Evolutionary conservation across 1,140 invertebrate species (phyloP), one percentile per base, ranked within the genome.

Genomic region (Drosophila bipectinata): DNA sequence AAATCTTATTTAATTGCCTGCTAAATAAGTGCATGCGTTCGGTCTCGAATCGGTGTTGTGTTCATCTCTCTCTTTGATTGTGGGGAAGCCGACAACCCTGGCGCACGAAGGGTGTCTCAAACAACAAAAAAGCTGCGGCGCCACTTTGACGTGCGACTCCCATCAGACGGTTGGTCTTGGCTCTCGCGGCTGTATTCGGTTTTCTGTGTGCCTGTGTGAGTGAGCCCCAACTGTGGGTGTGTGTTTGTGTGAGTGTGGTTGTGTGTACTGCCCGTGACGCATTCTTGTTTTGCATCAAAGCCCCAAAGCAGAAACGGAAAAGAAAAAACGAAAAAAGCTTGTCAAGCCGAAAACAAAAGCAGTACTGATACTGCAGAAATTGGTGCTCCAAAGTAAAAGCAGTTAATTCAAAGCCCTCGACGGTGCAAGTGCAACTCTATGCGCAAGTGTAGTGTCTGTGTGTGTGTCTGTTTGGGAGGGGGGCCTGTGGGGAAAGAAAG

Each of bases 201-300:
- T 34, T 59, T 26, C 30, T 39, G 45, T 77, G 44, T 44, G 30
- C 41, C 48, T 69, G 28, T 47, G 32, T 53, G 53, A 28, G 74
- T 61, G 55, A 44, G 56, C 49, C 55, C 39, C 51, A 44, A 9
- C 32, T 51, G 41, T 77, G 52, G 37, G 30, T 48, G 53, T 69
- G 28, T 39, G 37, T 59, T 56, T 18, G 73, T 66, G n/a, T 56
- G 44, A 66, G 69, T 71, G 41, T 57, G 55, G 52, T 64, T 57
- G 54, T 53, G 39, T 64, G 64, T 64, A 49, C 69, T 73, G 79
- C 55, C 75, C 69, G 73, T 85, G 81, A 85, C 81, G 81, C 81
- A 85, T 85, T 87, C 79, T 88, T 85, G 82, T 85, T 85, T 87
- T 82, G 79, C 75, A 68, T 79, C 75, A 66, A 76, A 72, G 74